A percentile compares a stretch with the other conserved stretches of the same genome.
Evolutionary conservation across 2,797 vertebrate species (phyloP).

Genomic region (Pseudomugil gertrudae): DNA sequence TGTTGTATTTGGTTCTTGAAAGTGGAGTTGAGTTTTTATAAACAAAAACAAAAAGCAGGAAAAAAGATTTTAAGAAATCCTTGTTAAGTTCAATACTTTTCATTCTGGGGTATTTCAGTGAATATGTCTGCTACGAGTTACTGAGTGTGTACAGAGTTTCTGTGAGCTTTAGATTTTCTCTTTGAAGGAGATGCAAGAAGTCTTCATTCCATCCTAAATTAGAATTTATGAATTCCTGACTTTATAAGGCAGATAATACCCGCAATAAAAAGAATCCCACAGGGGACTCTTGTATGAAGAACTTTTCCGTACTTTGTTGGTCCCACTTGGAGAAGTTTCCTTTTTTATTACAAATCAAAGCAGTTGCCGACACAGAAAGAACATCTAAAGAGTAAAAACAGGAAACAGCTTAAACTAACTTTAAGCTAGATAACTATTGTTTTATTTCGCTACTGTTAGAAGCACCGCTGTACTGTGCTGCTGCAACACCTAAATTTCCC

Average conservation of each 20-base stretch:
- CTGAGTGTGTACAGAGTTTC: not conserved
- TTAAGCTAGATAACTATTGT: no score
- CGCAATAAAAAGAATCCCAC: not conserved
- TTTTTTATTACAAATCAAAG: not conserved
- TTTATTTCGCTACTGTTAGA: no score
- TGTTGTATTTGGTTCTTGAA: slow-evolving; percentile 45
- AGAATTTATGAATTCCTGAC: not conserved
- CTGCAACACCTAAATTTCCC: no score
- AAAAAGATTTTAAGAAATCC: slow-evolving; percentile 5
- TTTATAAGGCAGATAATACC: slow-evolving; percentile 10
- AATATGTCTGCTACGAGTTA: slow-evolving; percentile 18
- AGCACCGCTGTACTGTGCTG: no score
- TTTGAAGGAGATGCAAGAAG: slow-evolving; percentile 4
- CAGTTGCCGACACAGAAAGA: not conserved
- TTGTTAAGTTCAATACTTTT: slow-evolving; percentile 12
- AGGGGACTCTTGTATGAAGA: not conserved
- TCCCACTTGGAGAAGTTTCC: not conserved
- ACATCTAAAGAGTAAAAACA: not conserved
- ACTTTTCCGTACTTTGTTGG: slow-evolving; percentile 9
- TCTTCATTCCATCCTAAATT: not conserved
- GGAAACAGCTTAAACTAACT: not conserved
- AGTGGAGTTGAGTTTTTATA: slow-evolving; percentile 11
- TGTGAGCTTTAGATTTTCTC: not conserved
- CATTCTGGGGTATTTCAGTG: not conserved
- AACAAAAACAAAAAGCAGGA: slow-evolving; percentile 4